Evolutionary conservation across 2,797 vertebrate genomes (phyloP), one percentile per base, ranked within the genome.

Genomic region (Carduelis carduelis): DNA sequence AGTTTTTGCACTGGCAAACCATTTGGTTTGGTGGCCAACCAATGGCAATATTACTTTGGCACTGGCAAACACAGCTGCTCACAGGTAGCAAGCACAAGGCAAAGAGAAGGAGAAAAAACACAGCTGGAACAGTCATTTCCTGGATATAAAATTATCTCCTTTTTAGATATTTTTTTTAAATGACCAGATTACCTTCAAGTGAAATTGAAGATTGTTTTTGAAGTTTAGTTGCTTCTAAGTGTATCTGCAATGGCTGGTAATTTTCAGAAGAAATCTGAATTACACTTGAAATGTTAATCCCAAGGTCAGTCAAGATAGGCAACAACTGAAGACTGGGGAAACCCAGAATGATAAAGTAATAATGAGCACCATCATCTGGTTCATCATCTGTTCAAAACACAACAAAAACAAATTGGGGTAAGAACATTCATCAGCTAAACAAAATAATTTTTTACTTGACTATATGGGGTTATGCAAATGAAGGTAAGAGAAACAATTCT

Each of bases 291-390:
- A 99, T 96, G 27, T 98, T 97, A 53, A 99, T 92, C 26, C 98
- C 98, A 52, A 99, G 95, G 8, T 98, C 97, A 66, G 97, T 96
- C 75, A 99, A 98, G 23, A 98, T 96, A 6, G 89, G 92, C 63
- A 99, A 93, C 28, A 99, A 96, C 69, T 98, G 98, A 27, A 98
- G 98, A 90, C 98, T 97, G 75, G 98, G 91, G 93, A 99, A 99
- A 79, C 98, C 99, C 93, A 98, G 72, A n/a, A 99, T 94, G 72
- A 99, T 97, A 93, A 99, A 95, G 95, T 99, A 99, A 94, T 98
- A 98, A 49, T 99, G 98, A 76, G 99, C 98, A 70, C 99, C 99
- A 55, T 98, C 98, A 18, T 98, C 98, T 83, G 99, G 99, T 96
- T 99, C 99, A 86, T 99, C 99, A 68, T 99, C 99, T 99, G 96